These are phyloP conservation scores for Catocala sponsa DNA, from an alignment of 2,888 invertebrate genomes.

Conservation along the genomic window DNA sequence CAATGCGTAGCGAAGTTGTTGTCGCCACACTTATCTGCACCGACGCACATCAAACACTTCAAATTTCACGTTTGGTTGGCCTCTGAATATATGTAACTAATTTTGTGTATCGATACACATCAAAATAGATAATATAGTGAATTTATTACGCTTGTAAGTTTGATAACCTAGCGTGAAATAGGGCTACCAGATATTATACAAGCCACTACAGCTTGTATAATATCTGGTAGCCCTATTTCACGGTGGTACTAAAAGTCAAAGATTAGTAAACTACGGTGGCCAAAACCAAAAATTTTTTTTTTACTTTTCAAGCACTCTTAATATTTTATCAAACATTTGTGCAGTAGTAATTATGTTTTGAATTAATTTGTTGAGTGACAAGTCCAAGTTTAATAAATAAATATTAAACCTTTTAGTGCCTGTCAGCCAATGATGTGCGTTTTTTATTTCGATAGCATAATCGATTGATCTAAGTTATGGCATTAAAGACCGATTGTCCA, in stretches of 20 bases:
- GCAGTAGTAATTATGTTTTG: too few species aligned
- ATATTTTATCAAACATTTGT: too few species aligned
- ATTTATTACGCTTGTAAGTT: constrained; percentile 50
- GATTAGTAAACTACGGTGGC: too few species aligned
- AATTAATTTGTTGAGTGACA: too few species aligned
- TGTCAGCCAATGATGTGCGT: constrained; percentile 41
- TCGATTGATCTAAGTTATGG: constrained; percentile 49
- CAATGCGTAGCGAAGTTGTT: constrained; percentile 69
- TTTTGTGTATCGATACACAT: constrained; percentile 75
- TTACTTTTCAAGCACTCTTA: too few species aligned
- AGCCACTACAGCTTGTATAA: constrained; percentile 1
- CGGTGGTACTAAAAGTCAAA: constrained; percentile 2
- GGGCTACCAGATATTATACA: constrained; percentile 39
- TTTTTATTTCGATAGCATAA: constrained; percentile 46
- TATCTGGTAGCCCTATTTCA: constrained; percentile 52
- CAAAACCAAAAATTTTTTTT: too few species aligned
- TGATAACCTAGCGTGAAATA: constrained; percentile 76
- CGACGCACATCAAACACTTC: constrained; percentile 72
- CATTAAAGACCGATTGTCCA: constrained; percentile 62
- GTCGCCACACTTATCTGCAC: constrained; percentile 81
- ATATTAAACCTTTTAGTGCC: constrained; percentile 28
- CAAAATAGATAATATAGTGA: constrained; percentile 68
- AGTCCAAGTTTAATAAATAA: constrained; percentile 4
- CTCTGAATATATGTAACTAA: constrained; percentile 80
- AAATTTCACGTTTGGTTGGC: constrained; percentile 84